Base-by-base conservation (phyloP, 2,888 invertebrate species). In the Orthosia incerta region DNA sequence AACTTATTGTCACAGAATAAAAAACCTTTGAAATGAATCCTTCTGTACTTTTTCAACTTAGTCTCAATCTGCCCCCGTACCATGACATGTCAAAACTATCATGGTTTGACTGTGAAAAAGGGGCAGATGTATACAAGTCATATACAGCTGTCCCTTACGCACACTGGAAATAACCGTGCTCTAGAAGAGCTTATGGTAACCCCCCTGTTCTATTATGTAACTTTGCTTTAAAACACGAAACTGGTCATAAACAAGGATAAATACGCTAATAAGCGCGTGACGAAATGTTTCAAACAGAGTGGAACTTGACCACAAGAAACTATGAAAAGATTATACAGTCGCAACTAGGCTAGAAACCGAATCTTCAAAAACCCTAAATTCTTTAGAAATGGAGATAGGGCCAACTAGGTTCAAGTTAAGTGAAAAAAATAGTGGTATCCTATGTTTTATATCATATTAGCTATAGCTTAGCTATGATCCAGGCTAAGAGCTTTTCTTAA, bases 211-310 rank as follows among this genome's bases (percentile, higher is more conserved):
- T 57, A 11, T 31, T 39, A 46, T 31, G 16, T 51, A 59, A 59
- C 7, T 18, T 16, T 23, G n/a, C 31, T 16, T 51, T 51, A 31
- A 50, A 56, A 56, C 68, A 50, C 57, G 50, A 69, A 18, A 78
- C n/a, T 31, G 18, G 23, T 46, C 57, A 23, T 57, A 69, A 67
- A 77, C 31, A 11, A 70, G 57, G 48, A 50, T 64, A 64, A 46
- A 31, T 76, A 64, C n/a, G 48, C 31, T 46, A 55, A 75, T 51
- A 57, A 77, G 50, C 50, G 69, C 68, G 9, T 67, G 50, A 73
- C 68, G 78, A 77, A 68, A 77, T 74, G 50, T 9, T 56, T 67
- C 26, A 50, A 76, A 73, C 73, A 65, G 68, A 66, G 50, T 57
- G 73, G 50, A 77, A 51, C 78, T 74, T 45, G 39, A 15, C 55